These are phyloP conservation scores for Proales similis DNA, from an alignment of 1,140 invertebrate genomes.

Conservation along the genomic window DNA sequence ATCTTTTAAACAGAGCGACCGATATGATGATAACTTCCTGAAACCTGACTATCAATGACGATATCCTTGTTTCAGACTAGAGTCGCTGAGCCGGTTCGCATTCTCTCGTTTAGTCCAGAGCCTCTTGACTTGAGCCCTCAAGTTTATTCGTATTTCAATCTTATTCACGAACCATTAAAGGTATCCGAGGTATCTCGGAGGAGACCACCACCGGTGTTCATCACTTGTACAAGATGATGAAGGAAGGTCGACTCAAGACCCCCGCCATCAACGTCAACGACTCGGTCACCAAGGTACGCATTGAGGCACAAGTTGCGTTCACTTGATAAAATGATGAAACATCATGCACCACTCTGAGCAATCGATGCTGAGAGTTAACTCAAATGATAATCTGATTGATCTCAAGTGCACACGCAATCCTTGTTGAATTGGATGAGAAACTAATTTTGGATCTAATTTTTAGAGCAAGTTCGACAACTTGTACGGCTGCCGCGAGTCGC, in stretches of 20 bases:
- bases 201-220: conserved; percentile 99
- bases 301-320: too few species aligned
- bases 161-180: too few species aligned
- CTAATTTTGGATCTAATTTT: conserved; percentile 38
- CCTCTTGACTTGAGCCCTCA: too few species aligned
- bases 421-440: not conserved
- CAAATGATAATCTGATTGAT: not conserved
- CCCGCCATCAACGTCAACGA: conserved; percentile 97
- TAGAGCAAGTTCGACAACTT: conserved; percentile 99
- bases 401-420: not conserved
- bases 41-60: too few species aligned
- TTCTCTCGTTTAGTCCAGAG: too few species aligned
- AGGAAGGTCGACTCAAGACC: conserved; percentile 74
- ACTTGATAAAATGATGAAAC: not conserved
- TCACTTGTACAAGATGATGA: conserved; percentile 92
- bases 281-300: conserved; percentile 81
- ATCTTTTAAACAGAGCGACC: too few species aligned
- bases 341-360: not conserved
- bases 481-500: conserved; percentile 93
- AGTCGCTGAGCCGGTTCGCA: too few species aligned
- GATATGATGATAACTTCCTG: too few species aligned
- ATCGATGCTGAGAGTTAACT: not conserved
- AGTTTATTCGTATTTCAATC: too few species aligned
- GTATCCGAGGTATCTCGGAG: conserved; percentile 87
- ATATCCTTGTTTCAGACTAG: too few species aligned